phyloP scores from a whole-genome alignment of 2,113 vertebrate genomes.

The Amblyopsis rosae region DNA sequence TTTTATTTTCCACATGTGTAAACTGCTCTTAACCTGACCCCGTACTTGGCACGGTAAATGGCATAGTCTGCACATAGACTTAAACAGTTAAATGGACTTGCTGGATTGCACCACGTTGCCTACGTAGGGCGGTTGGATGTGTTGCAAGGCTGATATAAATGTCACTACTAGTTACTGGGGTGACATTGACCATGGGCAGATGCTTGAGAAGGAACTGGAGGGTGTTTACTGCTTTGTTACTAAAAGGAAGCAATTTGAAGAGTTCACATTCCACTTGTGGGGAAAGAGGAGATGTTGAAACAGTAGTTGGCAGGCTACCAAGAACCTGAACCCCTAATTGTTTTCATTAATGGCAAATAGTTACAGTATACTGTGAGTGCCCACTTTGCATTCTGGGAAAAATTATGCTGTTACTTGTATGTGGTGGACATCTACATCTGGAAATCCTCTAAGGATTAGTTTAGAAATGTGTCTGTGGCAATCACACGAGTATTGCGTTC shows the following conservation, averaged over 20 bases:
- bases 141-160: slow-evolving; percentile 59
- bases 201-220: slow-evolving; percentile 52
- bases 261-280: slow-evolving; percentile 66
- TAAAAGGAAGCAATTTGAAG: slow-evolving; percentile 68
- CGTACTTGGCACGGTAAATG: slow-evolving; percentile 24
- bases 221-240: slow-evolving; percentile 70
- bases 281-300: slow-evolving; percentile 61
- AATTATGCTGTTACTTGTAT: slow-evolving; percentile 49
- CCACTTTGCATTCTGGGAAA: slow-evolving; percentile 63
- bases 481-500: slow-evolving; percentile 38
- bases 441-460: slow-evolving; percentile 56
- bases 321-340: slow-evolving; percentile 65
- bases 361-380: slow-evolving; percentile 46
- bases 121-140: slow-evolving; percentile 48
- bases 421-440: slow-evolving; percentile 58
- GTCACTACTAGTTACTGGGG: slow-evolving; percentile 62
- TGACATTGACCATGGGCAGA: slow-evolving; percentile 70
- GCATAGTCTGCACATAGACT: slow-evolving; percentile 42
- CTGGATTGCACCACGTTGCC: slow-evolving; percentile 44
- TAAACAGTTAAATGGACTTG: slow-evolving; percentile 42
- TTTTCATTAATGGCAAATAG: slow-evolving; percentile 73
- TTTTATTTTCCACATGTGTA: no score
- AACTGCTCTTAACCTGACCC: background rate
- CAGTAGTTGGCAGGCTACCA: slow-evolving; percentile 70
- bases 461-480: slow-evolving; percentile 54